Conservation (phyloP, 2,797 vertebrate genomes). For the Channallabes apus region DNA sequence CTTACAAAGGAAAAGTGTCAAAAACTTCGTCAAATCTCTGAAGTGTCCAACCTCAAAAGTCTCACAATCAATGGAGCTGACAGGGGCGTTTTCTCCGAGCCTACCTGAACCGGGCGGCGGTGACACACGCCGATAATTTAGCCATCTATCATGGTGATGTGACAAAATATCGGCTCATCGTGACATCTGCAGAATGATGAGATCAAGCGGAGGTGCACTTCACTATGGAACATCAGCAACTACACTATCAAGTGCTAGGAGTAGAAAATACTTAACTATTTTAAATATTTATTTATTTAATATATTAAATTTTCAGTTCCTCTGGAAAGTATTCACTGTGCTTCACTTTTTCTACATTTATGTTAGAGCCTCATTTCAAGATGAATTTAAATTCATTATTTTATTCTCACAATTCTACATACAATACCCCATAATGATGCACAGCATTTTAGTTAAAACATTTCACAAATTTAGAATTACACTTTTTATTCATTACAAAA, state of each 20-base stretch:
- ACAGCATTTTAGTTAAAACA: too few relatives aligned
- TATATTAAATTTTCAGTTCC: too few relatives aligned
- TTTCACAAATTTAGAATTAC: too few relatives aligned
- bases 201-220: conserved; percentile 70
- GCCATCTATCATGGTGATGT: conserved; percentile 79
- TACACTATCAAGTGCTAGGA: not conserved
- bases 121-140: conserved; percentile 78
- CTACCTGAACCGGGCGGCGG: conserved; percentile 47
- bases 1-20: conserved; percentile 78
- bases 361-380: too few relatives aligned
- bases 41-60: conserved; percentile 68
- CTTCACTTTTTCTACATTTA: too few relatives aligned
- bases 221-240: conserved; percentile 60
- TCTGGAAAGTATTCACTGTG: too few relatives aligned
- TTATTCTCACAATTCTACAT: too few relatives aligned
- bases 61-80: conserved; percentile 76
- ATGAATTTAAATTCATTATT: too few relatives aligned
- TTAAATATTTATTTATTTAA: not conserved
- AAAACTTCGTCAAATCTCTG: conserved; percentile 73
- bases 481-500: too few relatives aligned
- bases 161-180: conserved; percentile 75
- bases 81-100: conserved; percentile 71
- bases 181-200: conserved; percentile 77
- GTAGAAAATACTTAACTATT: too few relatives aligned
- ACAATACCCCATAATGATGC: too few relatives aligned